Evolutionary conservation across 2,888 invertebrate species (phyloP), one percentile per base, ranked within the genome.

Genomic region (Patella ulyssiponensis): DNA sequence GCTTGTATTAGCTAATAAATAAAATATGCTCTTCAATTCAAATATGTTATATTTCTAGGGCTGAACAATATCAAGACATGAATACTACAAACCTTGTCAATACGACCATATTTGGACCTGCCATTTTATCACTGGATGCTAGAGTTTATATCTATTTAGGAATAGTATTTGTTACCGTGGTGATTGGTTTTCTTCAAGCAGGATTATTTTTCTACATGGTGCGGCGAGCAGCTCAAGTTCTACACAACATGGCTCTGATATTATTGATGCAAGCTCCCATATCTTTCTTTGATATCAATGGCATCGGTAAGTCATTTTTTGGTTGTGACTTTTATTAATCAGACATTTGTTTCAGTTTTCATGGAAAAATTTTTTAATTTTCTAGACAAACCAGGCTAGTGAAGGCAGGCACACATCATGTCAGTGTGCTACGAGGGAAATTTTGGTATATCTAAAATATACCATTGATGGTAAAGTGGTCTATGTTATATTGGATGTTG

Each of bases 131-230:
- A 3, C 75, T 84, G 44, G 80, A 83, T 71, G 76, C 79, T 15
- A 80, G 80, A 20, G 70, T 86, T n/a, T 86, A 81, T 78, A 73
- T 85, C 20, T 86, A 86, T 77, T 79, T 86, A 70, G 85, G 80
- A 12, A 70, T 87, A 53, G 82, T 83, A 52, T 73, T 78, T 27
- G 69, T 77, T 33, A 82, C 84, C 14, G 71, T 86, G 12, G 12
- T 85, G 23, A 74, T 84, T 51, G 82, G 84, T n/a, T 74, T 86
- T 33, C 77, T 85, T n/a, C 82, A 85, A 71, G 83, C 85, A 5
- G 71, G 77, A 27, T 76, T 84, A 58, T 86, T 86, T 80, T 85
- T 84, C 77, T 74, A 74, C 51, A 78, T 85, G 64, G 82, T 85
- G 3, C 74, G 77, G n/a, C 20, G 77, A n/a, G 81, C 84, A 11